phyloP scores from a whole-genome alignment of 2,888 invertebrate genomes.

The Heliothis peltigera region DNA sequence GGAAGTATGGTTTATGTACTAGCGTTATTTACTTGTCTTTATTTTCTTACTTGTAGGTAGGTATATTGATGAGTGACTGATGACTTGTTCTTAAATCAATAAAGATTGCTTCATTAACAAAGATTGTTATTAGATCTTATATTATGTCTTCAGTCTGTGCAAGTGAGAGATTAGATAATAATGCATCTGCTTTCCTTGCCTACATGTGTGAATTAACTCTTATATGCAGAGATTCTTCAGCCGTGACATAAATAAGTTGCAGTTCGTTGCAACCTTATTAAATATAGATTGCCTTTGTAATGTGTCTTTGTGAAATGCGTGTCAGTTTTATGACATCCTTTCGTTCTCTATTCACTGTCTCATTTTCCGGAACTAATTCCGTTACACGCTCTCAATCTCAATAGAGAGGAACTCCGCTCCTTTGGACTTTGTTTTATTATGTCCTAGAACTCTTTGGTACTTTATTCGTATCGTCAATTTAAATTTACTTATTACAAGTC shows the following conservation, averaged over 20 bases:
- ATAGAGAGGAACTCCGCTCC: constrained; percentile 20
- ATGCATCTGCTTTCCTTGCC: no score
- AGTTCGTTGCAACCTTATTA: background rate
- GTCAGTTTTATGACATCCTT: constrained; percentile 33
- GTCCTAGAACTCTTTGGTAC: background rate
- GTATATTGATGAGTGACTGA: background rate
- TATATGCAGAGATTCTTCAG: no score
- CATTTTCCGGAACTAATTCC: constrained; percentile 40
- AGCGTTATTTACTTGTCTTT: constrained; percentile 1
- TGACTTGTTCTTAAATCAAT: no score
- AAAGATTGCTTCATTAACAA: no score
- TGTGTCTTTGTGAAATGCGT: background rate
- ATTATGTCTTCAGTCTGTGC: no score
- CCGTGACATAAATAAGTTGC: no score
- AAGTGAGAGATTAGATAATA: no score
- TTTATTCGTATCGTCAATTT: background rate
- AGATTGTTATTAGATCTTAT: no score
- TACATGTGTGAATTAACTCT: no score
- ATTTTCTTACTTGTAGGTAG: constrained; percentile 18
- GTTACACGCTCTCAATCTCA: constrained; percentile 15
- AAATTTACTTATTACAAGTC: no score
- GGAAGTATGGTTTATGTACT: constrained; percentile 35
- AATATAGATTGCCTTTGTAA: no score
- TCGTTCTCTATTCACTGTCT: constrained; percentile 19
- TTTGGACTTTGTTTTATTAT: constrained; percentile 8